Base-by-base conservation (phyloP, 2,888 invertebrate genomes). In the Dusona sp. region DNA sequence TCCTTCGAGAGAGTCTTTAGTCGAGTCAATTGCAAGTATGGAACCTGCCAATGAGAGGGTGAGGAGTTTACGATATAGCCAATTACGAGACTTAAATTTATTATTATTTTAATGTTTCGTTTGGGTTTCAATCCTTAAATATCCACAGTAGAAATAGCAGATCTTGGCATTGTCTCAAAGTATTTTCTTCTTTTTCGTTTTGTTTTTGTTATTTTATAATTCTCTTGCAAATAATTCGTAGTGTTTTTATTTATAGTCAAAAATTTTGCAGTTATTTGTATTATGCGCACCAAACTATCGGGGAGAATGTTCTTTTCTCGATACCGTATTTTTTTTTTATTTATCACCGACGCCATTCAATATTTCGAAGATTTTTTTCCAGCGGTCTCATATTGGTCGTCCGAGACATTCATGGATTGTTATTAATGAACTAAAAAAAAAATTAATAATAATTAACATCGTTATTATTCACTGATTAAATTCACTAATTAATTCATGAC, bases 91-190 rank as follows among this genome's bases (percentile, higher is more conserved):
- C 88, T 91, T 92, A 91, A 90, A 89, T 91, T 89, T 89, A 91
- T 89, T 88, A 88, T 89, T 73, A 73, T 77, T n/a, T n/a, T 61
- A 42, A 72, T 57, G 36, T 54, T 79, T 70, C 57, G 4, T 67
- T 85, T 16, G 22, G 45, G 33, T 64, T 77, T 81, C 54, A 70
- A 70, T 79, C 54, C 42, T 79, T 42, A 57, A 80, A 86, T 83
- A 83, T 87, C 78, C 75, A 88, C 88, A 84, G 88, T 92, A 92
- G 91, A 93, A 93, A 92, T 90, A 92, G 92, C 93, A 92, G 91
- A 92, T 92, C 92, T 85, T 83, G 92, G 89, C 88, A 89, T 89
- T 86, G n/a, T 85, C 88, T 89, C 2, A 1, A 86, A 79, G 86
- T 85, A 88, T 88, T 85, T 84, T 87, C 74, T 65, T 75, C 73